phyloP scores from a whole-genome alignment of 1,140 invertebrate genomes.

The Nebria ingens region DNA sequence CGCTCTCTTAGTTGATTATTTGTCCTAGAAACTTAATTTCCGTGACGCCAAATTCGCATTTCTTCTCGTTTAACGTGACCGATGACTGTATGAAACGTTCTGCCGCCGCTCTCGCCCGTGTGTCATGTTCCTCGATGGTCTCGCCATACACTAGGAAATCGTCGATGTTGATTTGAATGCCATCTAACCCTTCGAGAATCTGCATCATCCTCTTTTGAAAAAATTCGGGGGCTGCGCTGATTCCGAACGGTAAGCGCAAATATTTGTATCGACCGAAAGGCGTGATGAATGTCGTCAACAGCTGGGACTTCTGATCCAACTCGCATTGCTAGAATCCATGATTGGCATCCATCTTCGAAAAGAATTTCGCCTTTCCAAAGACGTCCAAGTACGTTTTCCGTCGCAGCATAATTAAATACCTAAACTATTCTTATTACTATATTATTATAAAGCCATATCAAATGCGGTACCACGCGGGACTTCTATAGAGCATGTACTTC shows the following conservation, averaged over 20 bases:
- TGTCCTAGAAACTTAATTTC: slow-evolving; percentile 27
- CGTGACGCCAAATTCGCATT: slow-evolving; percentile 22
- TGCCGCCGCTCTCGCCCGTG: slow-evolving; percentile 19
- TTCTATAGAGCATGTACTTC: too few species aligned
- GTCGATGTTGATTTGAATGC: slow-evolving; percentile 24
- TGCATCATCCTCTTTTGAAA: slow-evolving; percentile 20
- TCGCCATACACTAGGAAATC: slow-evolving; percentile 25
- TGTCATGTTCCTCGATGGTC: slow-evolving; percentile 22
- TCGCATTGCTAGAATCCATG: too few species aligned
- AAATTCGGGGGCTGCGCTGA: slow-evolving; percentile 20
- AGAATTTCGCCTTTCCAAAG: too few species aligned
- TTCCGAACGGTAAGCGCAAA: slow-evolving; percentile 21
- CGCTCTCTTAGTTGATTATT: slow-evolving; percentile 20
- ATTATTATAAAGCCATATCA: too few species aligned
- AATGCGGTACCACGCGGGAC: too few species aligned
- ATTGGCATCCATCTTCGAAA: too few species aligned
- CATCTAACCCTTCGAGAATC: slow-evolving; percentile 19
- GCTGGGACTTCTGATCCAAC: slow-evolving; percentile 12
- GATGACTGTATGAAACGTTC: slow-evolving; percentile 18
- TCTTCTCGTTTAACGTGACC: slow-evolving; percentile 23
- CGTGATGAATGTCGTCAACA: slow-evolving; percentile 20
- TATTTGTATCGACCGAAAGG: slow-evolving; percentile 22
- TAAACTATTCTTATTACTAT: too few species aligned
- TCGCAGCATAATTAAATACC: too few species aligned
- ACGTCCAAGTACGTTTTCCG: too few species aligned